A percentile compares a stretch with the other conserved stretches of the same genome.
These are phyloP conservation scores for Choristoneura fumiferana DNA, from an alignment of 1,140 invertebrate species.

Conservation along the genomic window DNA sequence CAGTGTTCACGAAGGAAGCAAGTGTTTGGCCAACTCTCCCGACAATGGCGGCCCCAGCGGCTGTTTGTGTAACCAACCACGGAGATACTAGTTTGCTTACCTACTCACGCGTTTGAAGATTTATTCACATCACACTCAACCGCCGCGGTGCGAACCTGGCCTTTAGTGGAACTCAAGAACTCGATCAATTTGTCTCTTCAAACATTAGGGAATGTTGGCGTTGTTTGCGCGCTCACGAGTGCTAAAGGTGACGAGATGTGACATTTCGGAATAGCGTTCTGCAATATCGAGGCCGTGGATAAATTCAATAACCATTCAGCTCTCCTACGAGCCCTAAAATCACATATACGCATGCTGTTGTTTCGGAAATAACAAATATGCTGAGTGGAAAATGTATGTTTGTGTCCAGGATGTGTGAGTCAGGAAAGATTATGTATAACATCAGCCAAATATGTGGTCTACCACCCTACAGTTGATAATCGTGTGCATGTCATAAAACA, in stretches of 20 bases:
- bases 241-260: slow-evolving; percentile 1
- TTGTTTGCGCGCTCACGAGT: slow-evolving; percentile 7
- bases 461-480: too few relatives aligned
- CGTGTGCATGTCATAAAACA: too few relatives aligned
- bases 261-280: not conserved
- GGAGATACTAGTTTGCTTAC: slow-evolving; percentile 28
- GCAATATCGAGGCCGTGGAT: not conserved
- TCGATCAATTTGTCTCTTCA: slow-evolving; percentile 17
- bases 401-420: too few relatives aligned
- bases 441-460: too few relatives aligned
- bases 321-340: not conserved
- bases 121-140: slow-evolving; percentile 17
- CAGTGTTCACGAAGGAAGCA: slow-evolving; percentile 26
- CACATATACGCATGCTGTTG: not conserved
- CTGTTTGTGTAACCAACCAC: slow-evolving; percentile 32
- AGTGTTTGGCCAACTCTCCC: slow-evolving; percentile 39
- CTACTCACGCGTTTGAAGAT: slow-evolving; percentile 24
- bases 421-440: too few relatives aligned
- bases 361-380: too few relatives aligned
- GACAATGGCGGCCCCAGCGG: slow-evolving; percentile 32
- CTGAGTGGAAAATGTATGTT: too few relatives aligned
- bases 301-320: not conserved
- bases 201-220: not conserved
- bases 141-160: slow-evolving; percentile 6
- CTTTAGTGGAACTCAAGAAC: not conserved